phyloP scores from a whole-genome alignment of 2,888 invertebrate genomes.

The Mycalesis mineus region DNA sequence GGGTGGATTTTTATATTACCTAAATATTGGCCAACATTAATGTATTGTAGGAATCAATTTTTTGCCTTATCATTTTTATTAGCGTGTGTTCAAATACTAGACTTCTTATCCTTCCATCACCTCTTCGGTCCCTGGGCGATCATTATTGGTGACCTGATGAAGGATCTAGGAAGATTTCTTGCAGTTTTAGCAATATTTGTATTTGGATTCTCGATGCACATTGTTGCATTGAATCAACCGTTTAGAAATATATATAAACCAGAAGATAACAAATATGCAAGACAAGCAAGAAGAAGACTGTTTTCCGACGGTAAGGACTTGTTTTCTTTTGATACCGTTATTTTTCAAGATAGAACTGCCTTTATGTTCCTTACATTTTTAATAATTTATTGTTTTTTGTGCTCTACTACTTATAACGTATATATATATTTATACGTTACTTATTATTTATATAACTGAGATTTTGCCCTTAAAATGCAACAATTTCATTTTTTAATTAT shows the following conservation, averaged over 20 bases:
- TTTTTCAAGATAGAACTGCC: not conserved
- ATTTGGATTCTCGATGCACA: constrained; percentile 98
- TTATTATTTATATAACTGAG: no score
- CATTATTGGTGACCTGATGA: constrained; percentile 97
- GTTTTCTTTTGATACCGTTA: constrained; percentile 25
- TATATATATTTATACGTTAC: no score
- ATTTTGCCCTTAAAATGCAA: not conserved
- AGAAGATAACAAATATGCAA: constrained; percentile 79
- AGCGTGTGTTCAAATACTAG: constrained; percentile 97
- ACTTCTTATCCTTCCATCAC: constrained; percentile 99
- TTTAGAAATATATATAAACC: constrained; percentile 84
- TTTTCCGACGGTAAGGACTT: constrained; percentile 85
- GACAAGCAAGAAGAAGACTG: constrained; percentile 71
- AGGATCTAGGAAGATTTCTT: constrained; percentile 96
- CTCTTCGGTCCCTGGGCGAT: constrained; percentile 99
- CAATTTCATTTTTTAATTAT: constrained; percentile 8
- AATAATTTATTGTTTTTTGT: not conserved
- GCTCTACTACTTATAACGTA: not conserved
- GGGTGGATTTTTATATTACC: constrained; percentile 84
- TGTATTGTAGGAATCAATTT: constrained; percentile 97
- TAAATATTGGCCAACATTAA: constrained; percentile 88
- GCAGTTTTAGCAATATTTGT: constrained; percentile 99
- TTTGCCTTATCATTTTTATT: constrained; percentile 96
- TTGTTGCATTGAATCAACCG: constrained; percentile 97
- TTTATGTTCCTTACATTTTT: not conserved